phyloP scores from a whole-genome alignment of 2,113 vertebrate species.

The Sceloporus undulatus region DNA sequence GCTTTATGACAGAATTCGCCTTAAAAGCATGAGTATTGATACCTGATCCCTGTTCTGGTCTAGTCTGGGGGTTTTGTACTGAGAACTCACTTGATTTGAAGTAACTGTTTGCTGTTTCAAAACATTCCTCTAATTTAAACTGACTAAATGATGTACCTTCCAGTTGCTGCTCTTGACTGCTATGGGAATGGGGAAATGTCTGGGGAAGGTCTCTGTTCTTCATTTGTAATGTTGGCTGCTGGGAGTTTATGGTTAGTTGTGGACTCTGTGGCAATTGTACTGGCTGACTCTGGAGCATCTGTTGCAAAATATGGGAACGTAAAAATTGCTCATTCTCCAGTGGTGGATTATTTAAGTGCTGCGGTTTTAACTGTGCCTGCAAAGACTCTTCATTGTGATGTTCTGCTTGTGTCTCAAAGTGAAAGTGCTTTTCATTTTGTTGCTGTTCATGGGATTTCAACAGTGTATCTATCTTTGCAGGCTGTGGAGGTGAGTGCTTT shows the following conservation, averaged over 20 bases:
- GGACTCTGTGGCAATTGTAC: conserved; percentile 76
- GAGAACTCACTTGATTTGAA: conserved; percentile 76
- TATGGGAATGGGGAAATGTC: conserved; percentile 52
- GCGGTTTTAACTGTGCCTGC: conserved; percentile 75
- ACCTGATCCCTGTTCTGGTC: conserved; percentile 74
- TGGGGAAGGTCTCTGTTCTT: conserved; percentile 71
- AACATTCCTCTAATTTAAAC: conserved; percentile 74
- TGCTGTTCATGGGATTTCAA: conserved; percentile 72
- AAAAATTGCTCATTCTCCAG: conserved; percentile 80
- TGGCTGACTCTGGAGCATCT: conserved; percentile 79
- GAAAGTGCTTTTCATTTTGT: conserved; percentile 71
- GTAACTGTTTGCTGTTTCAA: conserved; percentile 75
- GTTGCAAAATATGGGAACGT: conserved; percentile 78
- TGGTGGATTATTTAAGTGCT: conserved; percentile 82
- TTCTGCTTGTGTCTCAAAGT: conserved; percentile 71
- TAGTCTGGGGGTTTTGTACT: conserved; percentile 72
- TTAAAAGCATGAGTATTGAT: conserved; percentile 68
- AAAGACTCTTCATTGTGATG: conserved; percentile 72
- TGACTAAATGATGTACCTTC: conserved; percentile 64
- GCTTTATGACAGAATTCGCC: conserved; percentile 58
- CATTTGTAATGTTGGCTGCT: conserved; percentile 63
- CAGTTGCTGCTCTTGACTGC: conserved; percentile 55
- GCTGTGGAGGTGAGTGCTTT: conserved; percentile 64
- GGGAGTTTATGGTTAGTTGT: conserved; percentile 70
- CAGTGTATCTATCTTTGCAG: conserved; percentile 60